Evolutionary conservation across 1,140 invertebrate genomes (phyloP), one percentile per base, ranked within the genome.

Genomic region (Papilio polytes): DNA sequence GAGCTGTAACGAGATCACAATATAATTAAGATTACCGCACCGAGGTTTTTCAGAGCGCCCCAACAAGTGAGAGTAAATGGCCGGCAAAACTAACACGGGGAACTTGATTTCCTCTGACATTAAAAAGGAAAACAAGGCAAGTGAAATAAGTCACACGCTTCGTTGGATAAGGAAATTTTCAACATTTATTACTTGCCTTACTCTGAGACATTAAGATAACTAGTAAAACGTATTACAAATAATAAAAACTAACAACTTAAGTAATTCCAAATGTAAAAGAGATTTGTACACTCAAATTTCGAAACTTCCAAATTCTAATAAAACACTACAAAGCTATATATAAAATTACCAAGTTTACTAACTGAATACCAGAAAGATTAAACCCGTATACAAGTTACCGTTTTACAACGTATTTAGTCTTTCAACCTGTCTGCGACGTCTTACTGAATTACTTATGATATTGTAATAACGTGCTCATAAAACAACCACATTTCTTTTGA

Each of bases 11-110:
- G 89, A 93, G 92, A 94, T 93, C 92, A 92, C 93, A 94, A 93
- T 93, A 88, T 94, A 94, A 94, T 94, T 93, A 94, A 94, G 93
- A 94, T 94, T 94, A 94, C 93, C 91, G 93, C 87, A 90, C 86
- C 88, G 86, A 87, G 90, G 83, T 92, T 94, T 93, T 94, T 92
- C 86, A 89, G 85, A 85, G 80, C 79, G 78, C 84, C 85, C 83
- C 80, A 85, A 86, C 87, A 90, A 92, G 90, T 90, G 86, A 89
- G 90, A 89, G 88, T 91, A 93, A 93, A 90, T 90, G 89, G 85
- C 85, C 84, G 87, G 86, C 84, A 74, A 88, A 89, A 91, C 89
- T 91, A 88, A 87, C 86, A 81, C 80, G 78, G 83, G 78, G 77
- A 83, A 84, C 85, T 85, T 89, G 86, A 90, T 93, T 92, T 88